These are phyloP conservation scores for Nothura maculosa DNA, from an alignment of 2,797 vertebrate genomes.

Conservation along the genomic window DNA sequence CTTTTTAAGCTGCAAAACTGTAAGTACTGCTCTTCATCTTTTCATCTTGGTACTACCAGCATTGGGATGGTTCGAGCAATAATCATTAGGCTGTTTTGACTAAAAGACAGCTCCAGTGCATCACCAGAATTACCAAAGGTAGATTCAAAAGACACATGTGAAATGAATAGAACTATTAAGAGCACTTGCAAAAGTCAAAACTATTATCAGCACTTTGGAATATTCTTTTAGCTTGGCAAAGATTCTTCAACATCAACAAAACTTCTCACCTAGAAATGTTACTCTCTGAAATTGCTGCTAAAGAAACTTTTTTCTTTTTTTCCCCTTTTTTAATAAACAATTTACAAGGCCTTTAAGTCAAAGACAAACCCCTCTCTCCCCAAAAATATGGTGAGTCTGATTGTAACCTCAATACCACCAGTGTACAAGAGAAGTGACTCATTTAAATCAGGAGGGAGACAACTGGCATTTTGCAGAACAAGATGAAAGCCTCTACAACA, in stretches of 20 bases:
- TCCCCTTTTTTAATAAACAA: background rate
- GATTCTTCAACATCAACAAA: background rate
- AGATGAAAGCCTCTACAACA: background rate
- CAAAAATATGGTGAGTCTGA: background rate
- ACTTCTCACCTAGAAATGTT: background rate
- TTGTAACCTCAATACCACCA: background rate
- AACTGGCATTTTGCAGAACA: background rate
- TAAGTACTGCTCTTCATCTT: background rate
- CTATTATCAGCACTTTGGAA: background rate
- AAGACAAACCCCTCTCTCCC: background rate
- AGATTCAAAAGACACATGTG: slow-evolving; percentile 1
- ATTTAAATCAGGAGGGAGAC: background rate
- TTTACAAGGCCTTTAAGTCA: background rate
- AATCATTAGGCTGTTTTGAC: slow-evolving; percentile 56
- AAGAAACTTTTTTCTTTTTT: background rate
- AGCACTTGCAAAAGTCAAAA: background rate
- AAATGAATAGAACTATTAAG: background rate
- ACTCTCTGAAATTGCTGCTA: background rate
- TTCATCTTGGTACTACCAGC: background rate
- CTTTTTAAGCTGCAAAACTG: background rate
- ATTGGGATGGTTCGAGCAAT: background rate
- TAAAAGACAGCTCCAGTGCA: slow-evolving; percentile 42
- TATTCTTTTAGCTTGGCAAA: background rate
- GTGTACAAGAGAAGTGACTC: background rate
- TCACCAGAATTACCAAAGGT: slow-evolving; percentile 26